These are phyloP conservation scores for Peromyscus attwateri DNA, from an alignment of 2,797 vertebrate genomes.

Conservation along the genomic window DNA sequence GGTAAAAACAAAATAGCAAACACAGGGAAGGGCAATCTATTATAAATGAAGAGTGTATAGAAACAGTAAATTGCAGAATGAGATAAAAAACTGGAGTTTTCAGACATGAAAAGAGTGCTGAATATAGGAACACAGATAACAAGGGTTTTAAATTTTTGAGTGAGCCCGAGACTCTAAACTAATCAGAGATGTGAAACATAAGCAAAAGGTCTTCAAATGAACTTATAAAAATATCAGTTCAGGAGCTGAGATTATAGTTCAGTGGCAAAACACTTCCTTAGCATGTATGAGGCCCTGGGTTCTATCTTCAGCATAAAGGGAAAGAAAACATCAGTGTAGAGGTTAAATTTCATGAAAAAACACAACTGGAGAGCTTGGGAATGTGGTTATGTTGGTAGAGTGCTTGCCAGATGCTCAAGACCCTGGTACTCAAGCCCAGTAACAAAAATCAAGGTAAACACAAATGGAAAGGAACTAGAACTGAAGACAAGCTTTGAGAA, in stretches of 20 bases:
- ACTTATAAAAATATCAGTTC: conserved; percentile 1
- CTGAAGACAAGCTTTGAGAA: not conserved
- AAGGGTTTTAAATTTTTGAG: conserved; percentile 6
- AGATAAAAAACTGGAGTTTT: conserved; percentile 21
- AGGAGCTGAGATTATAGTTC: not conserved
- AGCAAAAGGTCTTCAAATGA: conserved; percentile 46
- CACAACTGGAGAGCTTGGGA: not conserved
- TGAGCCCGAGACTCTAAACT: conserved; percentile 42
- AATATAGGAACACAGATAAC: conserved; percentile 37
- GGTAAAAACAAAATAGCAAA: not conserved
- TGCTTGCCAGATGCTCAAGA: no score
- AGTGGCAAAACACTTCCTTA: not conserved
- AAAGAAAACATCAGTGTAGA: not conserved
- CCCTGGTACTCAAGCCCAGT: not conserved
- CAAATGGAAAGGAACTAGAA: not conserved
- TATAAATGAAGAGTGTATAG: not conserved
- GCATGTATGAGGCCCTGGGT: not conserved
- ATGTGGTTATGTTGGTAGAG: not conserved
- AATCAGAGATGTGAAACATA: conserved; percentile 20
- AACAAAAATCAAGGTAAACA: not conserved
- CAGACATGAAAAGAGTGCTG: not conserved
- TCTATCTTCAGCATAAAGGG: not conserved
- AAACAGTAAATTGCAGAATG: conserved; percentile 38
- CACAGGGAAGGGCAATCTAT: not conserved
- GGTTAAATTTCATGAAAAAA: not conserved